These are phyloP conservation scores for Oreochromis mossambicus DNA, from an alignment of 2,797 vertebrate genomes.

Conservation along the genomic window DNA sequence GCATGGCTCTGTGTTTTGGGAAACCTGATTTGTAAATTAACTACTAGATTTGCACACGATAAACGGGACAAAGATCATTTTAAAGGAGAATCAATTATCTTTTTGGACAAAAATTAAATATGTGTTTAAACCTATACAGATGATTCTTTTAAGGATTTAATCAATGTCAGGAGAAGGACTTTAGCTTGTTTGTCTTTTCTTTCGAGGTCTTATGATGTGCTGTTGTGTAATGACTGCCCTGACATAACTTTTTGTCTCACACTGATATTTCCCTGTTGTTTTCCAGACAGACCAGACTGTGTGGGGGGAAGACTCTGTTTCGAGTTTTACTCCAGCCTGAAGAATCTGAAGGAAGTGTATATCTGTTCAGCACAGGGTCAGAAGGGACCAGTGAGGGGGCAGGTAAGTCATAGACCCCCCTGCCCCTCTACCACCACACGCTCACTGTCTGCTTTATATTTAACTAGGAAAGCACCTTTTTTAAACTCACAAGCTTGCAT, in stretches of 20 bases:
- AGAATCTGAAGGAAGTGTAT: conserved; percentile 94
- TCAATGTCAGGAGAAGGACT: not conserved
- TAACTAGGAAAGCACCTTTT: not conserved
- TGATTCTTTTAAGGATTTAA: not conserved
- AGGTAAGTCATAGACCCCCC: conserved; percentile 73
- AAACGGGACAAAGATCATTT: not conserved
- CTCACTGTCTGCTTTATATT: not conserved
- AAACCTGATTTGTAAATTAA: not conserved
- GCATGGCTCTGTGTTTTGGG: not conserved
- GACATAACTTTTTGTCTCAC: not conserved
- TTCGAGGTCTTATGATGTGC: not conserved
- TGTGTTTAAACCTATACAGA: not conserved
- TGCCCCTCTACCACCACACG: accelerated
- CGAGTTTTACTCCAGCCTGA: conserved; percentile 91
- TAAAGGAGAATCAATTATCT: not conserved
- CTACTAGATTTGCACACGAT: not conserved
- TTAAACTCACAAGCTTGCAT: not conserved
- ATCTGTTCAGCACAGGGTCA: conserved; percentile 79
- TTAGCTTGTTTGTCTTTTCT: not conserved
- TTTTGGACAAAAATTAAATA: not conserved
- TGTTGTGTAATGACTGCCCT: not conserved
- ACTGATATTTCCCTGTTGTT: not conserved
- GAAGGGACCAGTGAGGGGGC: conserved; percentile 84
- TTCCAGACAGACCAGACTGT: conserved; percentile 89
- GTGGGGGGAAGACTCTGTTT: conserved; percentile 86